Conservation (phyloP, 1,140 invertebrate genomes). For the Drosophila athabasca region DNA sequence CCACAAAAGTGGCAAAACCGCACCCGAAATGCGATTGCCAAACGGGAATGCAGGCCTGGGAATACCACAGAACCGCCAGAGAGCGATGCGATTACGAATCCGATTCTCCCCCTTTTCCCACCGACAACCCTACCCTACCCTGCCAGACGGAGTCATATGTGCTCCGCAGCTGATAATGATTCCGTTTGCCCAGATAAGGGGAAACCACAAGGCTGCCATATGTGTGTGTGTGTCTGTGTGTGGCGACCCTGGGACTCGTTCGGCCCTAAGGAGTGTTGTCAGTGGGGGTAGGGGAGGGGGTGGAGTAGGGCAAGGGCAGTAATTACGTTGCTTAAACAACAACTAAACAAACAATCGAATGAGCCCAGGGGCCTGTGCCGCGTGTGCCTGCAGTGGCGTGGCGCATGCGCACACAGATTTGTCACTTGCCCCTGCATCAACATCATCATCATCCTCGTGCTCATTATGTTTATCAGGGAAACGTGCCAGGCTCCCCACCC, state of each 20-base stretch:
- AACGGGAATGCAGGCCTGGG: slow-evolving; percentile 45
- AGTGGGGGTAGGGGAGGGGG: not conserved
- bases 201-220: not conserved
- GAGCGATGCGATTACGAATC: too few relatives aligned
- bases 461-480: slow-evolving; percentile 25
- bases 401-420: slow-evolving; percentile 36
- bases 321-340: not conserved
- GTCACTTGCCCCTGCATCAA: slow-evolving; percentile 11
- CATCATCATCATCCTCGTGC: not conserved
- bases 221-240: too few relatives aligned
- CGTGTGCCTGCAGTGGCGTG: slow-evolving; percentile 6
- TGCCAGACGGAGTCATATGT: slow-evolving; percentile 4
- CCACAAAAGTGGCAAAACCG: slow-evolving; percentile 31
- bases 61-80: slow-evolving; percentile 43
- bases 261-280: too few relatives aligned
- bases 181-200: slow-evolving; percentile 19
- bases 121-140: too few relatives aligned
- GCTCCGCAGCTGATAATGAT: too few relatives aligned
- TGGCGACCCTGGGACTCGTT: too few relatives aligned
- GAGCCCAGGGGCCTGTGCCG: slow-evolving; percentile 2
- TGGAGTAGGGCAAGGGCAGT: not conserved
- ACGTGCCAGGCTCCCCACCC: slow-evolving; percentile 10
- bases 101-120: not conserved
- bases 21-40: slow-evolving; percentile 21
- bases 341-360: not conserved